Evolutionary conservation across 1,140 invertebrate genomes (phyloP), one percentile per base, ranked within the genome.

Genomic region (Lithobius niger): DNA sequence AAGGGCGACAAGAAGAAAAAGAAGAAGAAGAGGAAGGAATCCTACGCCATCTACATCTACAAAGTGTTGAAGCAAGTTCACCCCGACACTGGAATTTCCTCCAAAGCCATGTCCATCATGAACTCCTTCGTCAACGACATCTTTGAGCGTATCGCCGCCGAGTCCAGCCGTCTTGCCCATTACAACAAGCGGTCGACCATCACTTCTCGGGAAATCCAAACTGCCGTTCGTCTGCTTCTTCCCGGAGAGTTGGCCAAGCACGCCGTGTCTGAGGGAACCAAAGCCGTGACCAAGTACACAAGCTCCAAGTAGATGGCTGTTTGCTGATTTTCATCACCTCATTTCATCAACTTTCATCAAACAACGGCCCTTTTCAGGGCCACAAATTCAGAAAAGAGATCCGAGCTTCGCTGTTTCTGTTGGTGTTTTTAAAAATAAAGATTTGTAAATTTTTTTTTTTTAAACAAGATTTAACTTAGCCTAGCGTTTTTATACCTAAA

Each of bases 41-140:
- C 73, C 55, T 86, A 83, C 72, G 75, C 76, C 0, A 79, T 81
- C 52, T 84, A 84, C 67, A 74, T 82, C n/a, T 81, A 80, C 69
- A 84, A 83, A 62, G 73, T 86, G 16, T 62, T 86, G 62, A 81
- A 82, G 61, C 79, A 82, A 65, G 81, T 83, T 69, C 82, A 82
- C 65, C 79, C 79, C 1, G 75, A 80, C 62, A 82, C 78, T 55
- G 80, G 81, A 27, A 78, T 84, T 36, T 82, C 79, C 10, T 71
- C 67, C 18, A 76, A 76, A 59, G 74, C 73, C n/a, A 75, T 75
- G 73, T 70, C 67, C 18, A 76, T 76, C 57, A 75, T 74, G 73
- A 76, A 76, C 60, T 70, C 67, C 19, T 74, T 74, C 62, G 74
- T 73, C 16, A 73, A 73, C 57, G 71, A 72, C 58, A 70, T 72